Base-by-base conservation (phyloP, 2,888 invertebrate genomes). In the Drosophila pseudotakahashii region DNA sequence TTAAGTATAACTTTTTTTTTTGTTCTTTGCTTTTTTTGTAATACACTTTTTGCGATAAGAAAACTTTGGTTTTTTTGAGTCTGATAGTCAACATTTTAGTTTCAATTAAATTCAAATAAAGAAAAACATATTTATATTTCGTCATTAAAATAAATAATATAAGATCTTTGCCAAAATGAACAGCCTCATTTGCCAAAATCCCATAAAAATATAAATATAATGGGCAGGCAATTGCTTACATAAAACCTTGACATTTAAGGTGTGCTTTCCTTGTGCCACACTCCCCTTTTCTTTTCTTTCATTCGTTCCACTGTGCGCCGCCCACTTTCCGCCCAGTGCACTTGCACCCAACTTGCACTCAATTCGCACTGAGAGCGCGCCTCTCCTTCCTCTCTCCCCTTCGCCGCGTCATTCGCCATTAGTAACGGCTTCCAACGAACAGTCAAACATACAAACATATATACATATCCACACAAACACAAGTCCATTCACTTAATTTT, bases 341-440 rank as follows among this genome's bases (percentile, higher is more conserved):
- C 54, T 55, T 72, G 82, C 69, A 80, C 79, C 64, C 7, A 75
- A 60, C 48, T 32, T 69, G 69, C 69, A 68, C 69, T 32, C 42
- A 60, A 54, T 37, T 47, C 41, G 69, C 68, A 68, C 69, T 39
- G 48, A 50, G 34, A 19, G 39, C 14, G 26, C 19, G 34, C 14
- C 66, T 53, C 32, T 44, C n/a, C n/a, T 30, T 7, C 23, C 11
- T 19, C 44, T 37, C 64, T 52, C 32, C 7, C 23, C 34, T 45
- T 14, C 19, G 50, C 61, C 34, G 44, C 61, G 70, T 39, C 61
- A 70, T 64, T 67, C 30, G 67, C 66, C 44, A 67, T 50, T 66
- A 71, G 54, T 73, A 73, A 73, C 73, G 66, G 52, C 50, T 50
- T 54, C n/a, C 52, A 64, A 32, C 50, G 34, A 64, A 66, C 50